A percentile compares a stretch with the other conserved stretches of the same genome.
phyloP scores from a whole-genome alignment of 2,888 invertebrate genomes.

The Pyrrhosoma nymphula region DNA sequence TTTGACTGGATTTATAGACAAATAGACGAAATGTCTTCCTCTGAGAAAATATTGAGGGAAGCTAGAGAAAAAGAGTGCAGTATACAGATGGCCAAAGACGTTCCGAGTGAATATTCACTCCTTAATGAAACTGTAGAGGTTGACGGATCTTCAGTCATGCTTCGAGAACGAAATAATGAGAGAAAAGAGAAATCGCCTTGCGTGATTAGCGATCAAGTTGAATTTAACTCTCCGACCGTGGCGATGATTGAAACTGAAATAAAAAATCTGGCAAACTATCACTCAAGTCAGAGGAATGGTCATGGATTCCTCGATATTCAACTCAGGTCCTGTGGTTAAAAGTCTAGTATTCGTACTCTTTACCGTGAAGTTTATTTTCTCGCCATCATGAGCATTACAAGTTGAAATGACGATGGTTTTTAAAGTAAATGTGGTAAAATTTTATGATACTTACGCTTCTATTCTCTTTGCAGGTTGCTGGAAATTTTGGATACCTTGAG shows the following conservation, averaged over 20 bases:
- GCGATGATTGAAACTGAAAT: not conserved
- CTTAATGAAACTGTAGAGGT: not conserved
- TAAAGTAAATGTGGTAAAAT: not conserved
- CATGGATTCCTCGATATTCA: constrained; percentile 53
- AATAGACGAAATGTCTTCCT: constrained; percentile 22
- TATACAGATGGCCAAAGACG: too few species aligned
- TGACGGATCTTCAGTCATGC: not conserved
- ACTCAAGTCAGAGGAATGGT: not conserved
- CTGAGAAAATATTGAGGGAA: not conserved
- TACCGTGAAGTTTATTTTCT: not conserved
- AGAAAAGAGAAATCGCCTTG: not conserved
- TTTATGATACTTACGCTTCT: not conserved
- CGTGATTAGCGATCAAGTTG: too few species aligned
- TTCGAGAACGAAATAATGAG: not conserved
- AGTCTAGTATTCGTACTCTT: not conserved
- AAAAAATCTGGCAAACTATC: not conserved
- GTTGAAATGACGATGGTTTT: not conserved
- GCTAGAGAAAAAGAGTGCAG: not conserved
- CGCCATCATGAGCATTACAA: not conserved
- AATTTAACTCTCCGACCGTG: not conserved
- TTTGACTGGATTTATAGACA: constrained; percentile 47
- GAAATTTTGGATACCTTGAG: constrained; percentile 50
- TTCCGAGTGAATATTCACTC: not conserved
- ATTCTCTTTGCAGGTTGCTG: constrained; percentile 17
- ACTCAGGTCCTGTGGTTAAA: not conserved